phyloP scores from a whole-genome alignment of 1,140 invertebrate genomes.

The Rhyacophila brunnea region DNA sequence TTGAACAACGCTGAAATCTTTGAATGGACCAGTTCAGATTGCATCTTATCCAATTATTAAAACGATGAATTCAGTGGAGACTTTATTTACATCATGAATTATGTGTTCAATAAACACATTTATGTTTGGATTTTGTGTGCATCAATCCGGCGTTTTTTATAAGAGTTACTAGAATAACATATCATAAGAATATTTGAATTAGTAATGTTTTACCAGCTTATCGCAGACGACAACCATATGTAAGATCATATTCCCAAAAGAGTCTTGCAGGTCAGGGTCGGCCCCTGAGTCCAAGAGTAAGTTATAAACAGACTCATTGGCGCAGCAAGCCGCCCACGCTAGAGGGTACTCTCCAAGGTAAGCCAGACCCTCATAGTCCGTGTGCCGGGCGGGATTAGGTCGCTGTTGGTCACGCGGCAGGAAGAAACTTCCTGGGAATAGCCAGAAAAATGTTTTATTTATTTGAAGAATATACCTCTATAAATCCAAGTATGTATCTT shows the following conservation, averaged over 20 bases:
- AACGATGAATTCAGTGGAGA: too few species aligned
- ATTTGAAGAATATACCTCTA: too few species aligned
- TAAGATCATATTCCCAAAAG: conserved; percentile 93
- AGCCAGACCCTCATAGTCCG: conserved; percentile 93
- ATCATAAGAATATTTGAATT: background rate
- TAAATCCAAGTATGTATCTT: too few species aligned
- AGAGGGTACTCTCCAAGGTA: conserved; percentile 96
- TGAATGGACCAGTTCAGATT: too few species aligned
- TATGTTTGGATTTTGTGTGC: too few species aligned
- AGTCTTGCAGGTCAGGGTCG: conserved; percentile 89
- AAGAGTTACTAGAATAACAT: background rate
- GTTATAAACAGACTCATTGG: conserved; percentile 97
- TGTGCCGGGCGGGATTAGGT: conserved; percentile 68
- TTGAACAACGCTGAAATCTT: too few species aligned
- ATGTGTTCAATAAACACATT: too few species aligned
- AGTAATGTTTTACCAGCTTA: conserved; percentile 76
- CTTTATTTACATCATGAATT: too few species aligned
- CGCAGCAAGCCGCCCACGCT: conserved; percentile 95
- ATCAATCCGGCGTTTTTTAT: too few species aligned
- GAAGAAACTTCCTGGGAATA: conserved; percentile 76
- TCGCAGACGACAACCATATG: conserved; percentile 98
- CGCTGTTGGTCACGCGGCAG: conserved; percentile 87
- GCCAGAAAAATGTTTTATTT: too few species aligned
- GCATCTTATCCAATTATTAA: too few species aligned
- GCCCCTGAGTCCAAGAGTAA: conserved; percentile 87